These are phyloP conservation scores for Sander vitreus DNA, from an alignment of 2,113 vertebrate genomes.

Conservation along the genomic window DNA sequence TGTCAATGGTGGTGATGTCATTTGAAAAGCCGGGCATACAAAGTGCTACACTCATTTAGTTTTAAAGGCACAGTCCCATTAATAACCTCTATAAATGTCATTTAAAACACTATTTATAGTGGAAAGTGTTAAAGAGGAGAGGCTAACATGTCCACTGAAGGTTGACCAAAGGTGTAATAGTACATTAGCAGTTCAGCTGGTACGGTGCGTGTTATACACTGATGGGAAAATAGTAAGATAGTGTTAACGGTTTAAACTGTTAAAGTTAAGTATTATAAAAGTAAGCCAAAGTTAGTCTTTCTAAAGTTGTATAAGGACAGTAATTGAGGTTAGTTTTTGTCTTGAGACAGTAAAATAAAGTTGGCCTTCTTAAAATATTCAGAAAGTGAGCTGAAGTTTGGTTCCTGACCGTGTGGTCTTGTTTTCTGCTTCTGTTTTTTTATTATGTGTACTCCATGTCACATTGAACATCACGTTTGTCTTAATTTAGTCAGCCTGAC, in stretches of 20 bases:
- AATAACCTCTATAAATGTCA: conserved; percentile 25
- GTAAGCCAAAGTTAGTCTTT: not conserved
- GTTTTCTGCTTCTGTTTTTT: not conserved
- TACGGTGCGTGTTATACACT: not conserved
- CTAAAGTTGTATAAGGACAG: not conserved
- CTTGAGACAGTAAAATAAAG: not conserved
- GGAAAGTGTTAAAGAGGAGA: not conserved
- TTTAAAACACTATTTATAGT: conserved; percentile 5
- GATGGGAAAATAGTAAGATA: not conserved
- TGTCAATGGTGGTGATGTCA: conserved; percentile 4
- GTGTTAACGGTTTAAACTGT: not conserved
- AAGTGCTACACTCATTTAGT: not conserved
- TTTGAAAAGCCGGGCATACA: conserved; percentile 6
- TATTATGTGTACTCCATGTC: not conserved
- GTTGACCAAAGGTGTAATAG: not conserved
- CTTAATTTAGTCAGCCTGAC: conserved; percentile 23
- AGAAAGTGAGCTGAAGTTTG: conserved; percentile 3
- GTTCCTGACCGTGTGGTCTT: not conserved
- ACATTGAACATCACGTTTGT: conserved; percentile 6
- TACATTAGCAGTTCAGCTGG: not conserved
- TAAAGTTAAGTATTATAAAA: no score
- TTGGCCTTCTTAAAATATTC: not conserved
- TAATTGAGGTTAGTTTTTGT: not conserved
- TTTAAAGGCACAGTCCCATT: conserved; percentile 27
- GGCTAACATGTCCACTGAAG: not conserved